phyloP scores from a whole-genome alignment of 2,888 invertebrate genomes.

The Dexiosoma caninum region DNA sequence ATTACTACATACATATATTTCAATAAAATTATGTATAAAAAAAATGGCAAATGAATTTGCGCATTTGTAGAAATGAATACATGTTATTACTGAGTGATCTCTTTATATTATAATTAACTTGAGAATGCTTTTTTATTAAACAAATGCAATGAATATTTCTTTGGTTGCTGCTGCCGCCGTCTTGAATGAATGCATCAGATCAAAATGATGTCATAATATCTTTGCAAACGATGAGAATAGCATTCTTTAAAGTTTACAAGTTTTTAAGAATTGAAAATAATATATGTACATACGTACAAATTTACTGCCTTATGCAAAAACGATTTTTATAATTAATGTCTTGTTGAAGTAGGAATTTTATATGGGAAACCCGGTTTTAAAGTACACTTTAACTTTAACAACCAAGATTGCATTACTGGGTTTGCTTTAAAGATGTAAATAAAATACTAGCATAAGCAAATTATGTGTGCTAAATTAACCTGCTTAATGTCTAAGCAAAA shows the following conservation, averaged over 20 bases:
- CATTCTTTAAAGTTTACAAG: neutral
- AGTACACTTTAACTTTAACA: too few species aligned
- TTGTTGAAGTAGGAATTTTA: too few species aligned
- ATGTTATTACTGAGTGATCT: slow-evolving; percentile 28
- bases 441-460: too few species aligned
- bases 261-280: neutral
- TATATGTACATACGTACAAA: neutral
- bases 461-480: too few species aligned
- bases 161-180: slow-evolving; percentile 1
- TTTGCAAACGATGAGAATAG: slow-evolving; percentile 34
- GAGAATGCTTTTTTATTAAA: slow-evolving; percentile 48
- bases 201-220: slow-evolving; percentile 53
- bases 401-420: too few species aligned
- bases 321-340: too few species aligned
- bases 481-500: too few species aligned
- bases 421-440: too few species aligned
- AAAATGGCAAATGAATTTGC: slow-evolving; percentile 44
- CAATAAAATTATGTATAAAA: neutral
- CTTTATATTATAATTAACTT: slow-evolving; percentile 52
- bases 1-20: neutral
- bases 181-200: slow-evolving; percentile 33
- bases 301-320: too few species aligned
- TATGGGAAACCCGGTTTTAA: too few species aligned
- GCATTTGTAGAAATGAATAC: slow-evolving; percentile 40
- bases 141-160: slow-evolving; percentile 17